Percentiles rank a stretch among this genome's conserved stretches.
Conservation (phyloP, 2,888 invertebrate species). For the Tenthredo distinguenda region DNA sequence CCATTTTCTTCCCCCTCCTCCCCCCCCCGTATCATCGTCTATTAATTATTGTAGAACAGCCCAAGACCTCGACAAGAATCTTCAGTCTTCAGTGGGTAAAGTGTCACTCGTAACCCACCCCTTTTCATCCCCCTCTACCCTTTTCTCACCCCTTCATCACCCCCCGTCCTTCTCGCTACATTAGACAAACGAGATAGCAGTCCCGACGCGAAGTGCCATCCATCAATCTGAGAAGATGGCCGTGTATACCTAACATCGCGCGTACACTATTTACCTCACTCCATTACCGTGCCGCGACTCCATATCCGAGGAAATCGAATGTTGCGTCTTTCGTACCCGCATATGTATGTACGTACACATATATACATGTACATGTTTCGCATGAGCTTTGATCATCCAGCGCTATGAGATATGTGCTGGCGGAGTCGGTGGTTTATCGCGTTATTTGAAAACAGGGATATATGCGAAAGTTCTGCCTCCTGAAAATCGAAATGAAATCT, state of each 20-base stretch:
- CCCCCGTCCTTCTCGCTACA: slow-evolving; percentile 42
- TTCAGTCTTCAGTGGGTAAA: slow-evolving; percentile 44
- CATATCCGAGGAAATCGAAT: slow-evolving; percentile 18
- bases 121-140: neutral
- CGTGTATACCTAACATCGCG: slow-evolving; percentile 26
- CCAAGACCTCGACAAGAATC: slow-evolving; percentile 42
- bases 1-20: neutral
- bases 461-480: neutral
- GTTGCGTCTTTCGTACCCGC: slow-evolving; percentile 20
- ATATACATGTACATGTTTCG: neutral
- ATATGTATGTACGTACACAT: neutral
- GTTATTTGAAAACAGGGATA: neutral
- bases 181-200: slow-evolving; percentile 52
- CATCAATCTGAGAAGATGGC: slow-evolving; percentile 50
- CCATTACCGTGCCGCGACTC: slow-evolving; percentile 15
- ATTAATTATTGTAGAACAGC: slow-evolving; percentile 45
- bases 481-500: neutral
- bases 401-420: neutral
- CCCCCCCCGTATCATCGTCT: slow-evolving; percentile 38
- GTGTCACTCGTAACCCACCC: slow-evolving; percentile 40
- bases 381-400: slow-evolving; percentile 27
- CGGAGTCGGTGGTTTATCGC: neutral
- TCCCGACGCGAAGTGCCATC: slow-evolving; percentile 48
- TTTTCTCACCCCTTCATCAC: slow-evolving; percentile 17
- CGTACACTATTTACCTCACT: slow-evolving; percentile 30